phyloP scores from a whole-genome alignment of 2,888 invertebrate genomes.

The Schrankia costaestrigalis region DNA sequence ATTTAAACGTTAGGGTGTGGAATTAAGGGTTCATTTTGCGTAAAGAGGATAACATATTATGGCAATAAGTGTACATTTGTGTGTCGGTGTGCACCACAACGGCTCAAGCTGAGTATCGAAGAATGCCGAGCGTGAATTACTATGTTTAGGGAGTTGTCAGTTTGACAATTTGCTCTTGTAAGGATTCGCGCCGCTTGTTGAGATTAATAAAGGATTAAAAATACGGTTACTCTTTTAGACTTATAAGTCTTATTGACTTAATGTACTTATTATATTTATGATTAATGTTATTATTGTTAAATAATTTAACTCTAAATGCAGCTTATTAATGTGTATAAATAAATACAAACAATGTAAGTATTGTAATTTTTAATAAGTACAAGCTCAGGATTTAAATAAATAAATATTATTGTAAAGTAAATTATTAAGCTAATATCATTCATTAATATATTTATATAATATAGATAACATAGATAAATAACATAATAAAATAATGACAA shows the following conservation, averaged over 20 bases:
- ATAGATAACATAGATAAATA: not conserved
- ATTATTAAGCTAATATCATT: no score
- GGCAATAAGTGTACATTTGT: conserved; percentile 60
- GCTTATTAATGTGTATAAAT: conserved; percentile 5
- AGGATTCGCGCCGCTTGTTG: conserved; percentile 44
- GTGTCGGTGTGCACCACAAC: conserved; percentile 63
- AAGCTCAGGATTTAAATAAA: no score
- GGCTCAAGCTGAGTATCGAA: conserved; percentile 71
- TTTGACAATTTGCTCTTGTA: conserved; percentile 72
- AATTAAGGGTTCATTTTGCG: conserved; percentile 26
- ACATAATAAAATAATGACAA: not conserved
- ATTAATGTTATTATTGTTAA: no score
- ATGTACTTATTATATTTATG: no score
- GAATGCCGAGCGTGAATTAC: conserved; percentile 78
- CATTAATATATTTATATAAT: not conserved
- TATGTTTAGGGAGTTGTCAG: conserved; percentile 76
- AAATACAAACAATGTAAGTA: not conserved
- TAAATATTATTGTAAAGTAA: no score
- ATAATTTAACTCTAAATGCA: no score
- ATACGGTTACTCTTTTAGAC: conserved; percentile 8
- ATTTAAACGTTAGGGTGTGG: conserved; percentile 26
- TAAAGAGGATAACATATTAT: conserved; percentile 39
- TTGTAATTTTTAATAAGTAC: not conserved
- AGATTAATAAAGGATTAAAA: conserved; percentile 38
- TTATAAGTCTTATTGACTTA: no score